Evolutionary conservation across 2,888 invertebrate genomes (phyloP).

Genomic region (Conchocele bisecta): DNA sequence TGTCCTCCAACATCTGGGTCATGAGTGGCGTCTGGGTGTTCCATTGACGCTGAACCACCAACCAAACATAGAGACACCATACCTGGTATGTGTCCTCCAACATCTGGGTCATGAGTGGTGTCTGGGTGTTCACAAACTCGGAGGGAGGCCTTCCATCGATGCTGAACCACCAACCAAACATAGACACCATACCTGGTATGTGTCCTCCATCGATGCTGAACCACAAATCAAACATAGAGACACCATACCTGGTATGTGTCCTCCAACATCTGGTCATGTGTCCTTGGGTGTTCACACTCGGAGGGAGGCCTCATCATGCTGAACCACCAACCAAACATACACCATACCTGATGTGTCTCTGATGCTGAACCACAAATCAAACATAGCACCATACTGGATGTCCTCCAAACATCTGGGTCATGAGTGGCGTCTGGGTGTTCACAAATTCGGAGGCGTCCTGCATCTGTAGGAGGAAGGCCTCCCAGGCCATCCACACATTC

Average conservation of each 20-base stretch:
- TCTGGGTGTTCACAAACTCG: constrained; percentile 81
- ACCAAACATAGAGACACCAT: constrained; percentile 73
- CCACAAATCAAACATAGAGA: too few species aligned
- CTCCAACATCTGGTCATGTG: constrained; percentile 44
- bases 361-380: too few species aligned
- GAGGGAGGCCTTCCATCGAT: constrained; percentile 79
- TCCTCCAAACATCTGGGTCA: too few species aligned
- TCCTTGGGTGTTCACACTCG: too few species aligned
- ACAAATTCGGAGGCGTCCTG: constrained; percentile 81
- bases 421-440: constrained; percentile 81
- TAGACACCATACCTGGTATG: too few species aligned
- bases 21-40: constrained; percentile 78
- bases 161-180: too few species aligned
- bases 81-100: constrained; percentile 60
- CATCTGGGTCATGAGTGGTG: constrained; percentile 78
- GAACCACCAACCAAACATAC: too few species aligned
- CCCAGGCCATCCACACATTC: constrained; percentile 76
- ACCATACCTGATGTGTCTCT: too few species aligned
- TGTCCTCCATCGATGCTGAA: too few species aligned
- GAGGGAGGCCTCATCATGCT: too few species aligned
- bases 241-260: constrained; percentile 62
- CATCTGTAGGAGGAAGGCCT: constrained; percentile 79
- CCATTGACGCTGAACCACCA: too few species aligned
- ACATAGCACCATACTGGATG: too few species aligned
- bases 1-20: constrained; percentile 55